Conservation (phyloP, 1,140 invertebrate species). For the Drosophila lowei region DNA sequence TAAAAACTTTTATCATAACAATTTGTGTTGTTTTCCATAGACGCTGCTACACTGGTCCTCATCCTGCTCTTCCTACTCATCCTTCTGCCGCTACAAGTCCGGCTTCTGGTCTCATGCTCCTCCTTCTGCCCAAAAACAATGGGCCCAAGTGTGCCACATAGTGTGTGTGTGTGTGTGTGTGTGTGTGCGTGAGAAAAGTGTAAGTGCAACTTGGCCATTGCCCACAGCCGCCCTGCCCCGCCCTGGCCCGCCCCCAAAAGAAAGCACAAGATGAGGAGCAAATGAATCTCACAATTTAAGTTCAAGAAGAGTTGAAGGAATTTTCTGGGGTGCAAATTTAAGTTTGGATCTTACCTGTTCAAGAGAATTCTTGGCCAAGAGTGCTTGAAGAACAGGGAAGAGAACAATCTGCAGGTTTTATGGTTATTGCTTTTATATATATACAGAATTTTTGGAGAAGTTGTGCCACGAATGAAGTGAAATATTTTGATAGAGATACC, state of each 20-base stretch:
- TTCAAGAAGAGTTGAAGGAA: conserved; percentile 14
- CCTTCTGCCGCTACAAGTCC: too few relatives aligned
- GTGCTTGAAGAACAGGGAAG: too few relatives aligned
- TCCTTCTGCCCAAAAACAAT: conserved; percentile 38
- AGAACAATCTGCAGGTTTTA: too few relatives aligned
- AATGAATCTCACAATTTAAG: conserved; percentile 23
- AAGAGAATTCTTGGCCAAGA: too few relatives aligned
- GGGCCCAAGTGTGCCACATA: conserved; percentile 17
- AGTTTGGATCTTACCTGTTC: neutral
- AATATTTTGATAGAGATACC: too few relatives aligned
- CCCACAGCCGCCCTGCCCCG: conserved; percentile 10
- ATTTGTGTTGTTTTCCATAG: conserved; percentile 76
- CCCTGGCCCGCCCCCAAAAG: conserved; percentile 6
- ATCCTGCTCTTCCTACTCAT: too few relatives aligned
- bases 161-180: conserved; percentile 25
- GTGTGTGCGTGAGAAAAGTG: conserved; percentile 72
- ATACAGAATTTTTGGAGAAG: too few relatives aligned
- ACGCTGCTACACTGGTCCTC: conserved; percentile 1
- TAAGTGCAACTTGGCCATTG: conserved; percentile 59
- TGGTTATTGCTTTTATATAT: too few relatives aligned
- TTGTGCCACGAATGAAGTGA: too few relatives aligned
- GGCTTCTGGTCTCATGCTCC: neutral
- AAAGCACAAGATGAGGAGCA: neutral
- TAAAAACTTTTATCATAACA: conserved; percentile 82
- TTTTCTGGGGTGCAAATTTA: neutral